Percentiles rank a stretch among this genome's conserved stretches.
These are phyloP conservation scores for Rhingia campestris DNA, from an alignment of 2,888 invertebrate genomes.

Conservation along the genomic window DNA sequence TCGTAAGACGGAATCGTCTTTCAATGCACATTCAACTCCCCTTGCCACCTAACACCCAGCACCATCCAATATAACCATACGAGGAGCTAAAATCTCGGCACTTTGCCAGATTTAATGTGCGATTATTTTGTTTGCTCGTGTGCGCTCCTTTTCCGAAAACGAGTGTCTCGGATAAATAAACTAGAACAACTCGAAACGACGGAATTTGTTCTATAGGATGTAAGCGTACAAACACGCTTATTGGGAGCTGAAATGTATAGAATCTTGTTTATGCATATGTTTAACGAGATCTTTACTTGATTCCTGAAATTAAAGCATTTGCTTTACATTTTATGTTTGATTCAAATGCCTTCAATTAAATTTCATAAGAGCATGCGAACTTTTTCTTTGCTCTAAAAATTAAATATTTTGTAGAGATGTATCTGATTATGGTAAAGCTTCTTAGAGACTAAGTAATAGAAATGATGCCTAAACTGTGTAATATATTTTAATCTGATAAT, in stretches of 20 bases:
- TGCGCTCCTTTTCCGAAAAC: slow-evolving; percentile 33
- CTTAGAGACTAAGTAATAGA: no score
- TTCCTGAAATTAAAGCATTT: slow-evolving; percentile 36
- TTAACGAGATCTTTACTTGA: slow-evolving; percentile 45
- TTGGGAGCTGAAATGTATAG: slow-evolving; percentile 2
- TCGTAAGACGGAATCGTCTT: slow-evolving; percentile 69
- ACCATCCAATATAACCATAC: neutral
- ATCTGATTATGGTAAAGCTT: no score
- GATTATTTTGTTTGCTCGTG: slow-evolving; percentile 61
- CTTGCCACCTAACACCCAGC: neutral
- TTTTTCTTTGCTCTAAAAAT: no score
- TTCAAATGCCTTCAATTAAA: neutral
- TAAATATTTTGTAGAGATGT: no score
- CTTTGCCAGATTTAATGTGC: slow-evolving; percentile 67
- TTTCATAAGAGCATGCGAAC: no score
- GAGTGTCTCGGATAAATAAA: slow-evolving; percentile 60
- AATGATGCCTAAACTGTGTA: no score
- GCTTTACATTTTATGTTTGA: slow-evolving; percentile 6
- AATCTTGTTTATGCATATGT: slow-evolving; percentile 37
- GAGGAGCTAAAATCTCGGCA: slow-evolving; percentile 63
- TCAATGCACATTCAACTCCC: slow-evolving; percentile 44
- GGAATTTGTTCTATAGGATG: slow-evolving; percentile 20
- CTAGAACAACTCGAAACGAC: slow-evolving; percentile 17
- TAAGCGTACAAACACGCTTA: slow-evolving; percentile 22
- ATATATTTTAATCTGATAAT: no score